These are phyloP conservation scores for Oryzaephilus surinamensis DNA, from an alignment of 1,140 invertebrate genomes.

Conservation along the genomic window DNA sequence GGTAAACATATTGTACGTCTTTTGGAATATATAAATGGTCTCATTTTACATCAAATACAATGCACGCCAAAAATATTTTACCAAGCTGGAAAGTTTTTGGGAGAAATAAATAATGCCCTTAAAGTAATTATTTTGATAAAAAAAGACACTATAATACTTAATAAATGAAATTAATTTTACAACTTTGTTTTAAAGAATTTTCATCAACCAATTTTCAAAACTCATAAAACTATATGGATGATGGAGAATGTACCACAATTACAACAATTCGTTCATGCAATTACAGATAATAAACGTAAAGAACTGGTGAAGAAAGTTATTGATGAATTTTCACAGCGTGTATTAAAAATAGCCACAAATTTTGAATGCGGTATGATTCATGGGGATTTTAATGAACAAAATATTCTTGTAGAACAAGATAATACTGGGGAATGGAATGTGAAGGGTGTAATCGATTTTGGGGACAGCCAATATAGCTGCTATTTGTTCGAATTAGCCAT, in stretches of 20 bases:
- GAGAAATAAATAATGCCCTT: constrained; percentile 54
- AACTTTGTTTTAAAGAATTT: constrained; percentile 44
- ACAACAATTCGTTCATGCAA: constrained; percentile 54
- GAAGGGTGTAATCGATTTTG: constrained; percentile 70
- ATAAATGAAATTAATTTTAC: background rate
- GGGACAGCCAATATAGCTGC: constrained; percentile 61
- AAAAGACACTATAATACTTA: too few relatives aligned
- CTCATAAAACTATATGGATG: constrained; percentile 60
- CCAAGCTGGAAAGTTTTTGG: constrained; percentile 58
- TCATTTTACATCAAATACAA: constrained; percentile 49
- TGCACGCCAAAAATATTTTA: constrained; percentile 49
- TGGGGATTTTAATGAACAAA: constrained; percentile 85
- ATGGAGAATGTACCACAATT: constrained; percentile 54
- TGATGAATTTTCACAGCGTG: constrained; percentile 50
- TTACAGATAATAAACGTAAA: constrained; percentile 49
- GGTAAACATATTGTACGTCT: constrained; percentile 57
- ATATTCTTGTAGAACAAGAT: constrained; percentile 55
- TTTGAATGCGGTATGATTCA: constrained; percentile 70
- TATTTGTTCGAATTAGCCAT: constrained; percentile 78
- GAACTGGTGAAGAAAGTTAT: constrained; percentile 54
- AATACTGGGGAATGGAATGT: constrained; percentile 39
- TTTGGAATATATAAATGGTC: constrained; percentile 61
- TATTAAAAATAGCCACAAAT: constrained; percentile 44
- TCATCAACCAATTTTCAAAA: constrained; percentile 54
- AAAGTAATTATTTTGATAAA: constrained; percentile 41